phyloP scores from a whole-genome alignment of 2,797 vertebrate genomes.

The Lateolabrax maculatus region DNA sequence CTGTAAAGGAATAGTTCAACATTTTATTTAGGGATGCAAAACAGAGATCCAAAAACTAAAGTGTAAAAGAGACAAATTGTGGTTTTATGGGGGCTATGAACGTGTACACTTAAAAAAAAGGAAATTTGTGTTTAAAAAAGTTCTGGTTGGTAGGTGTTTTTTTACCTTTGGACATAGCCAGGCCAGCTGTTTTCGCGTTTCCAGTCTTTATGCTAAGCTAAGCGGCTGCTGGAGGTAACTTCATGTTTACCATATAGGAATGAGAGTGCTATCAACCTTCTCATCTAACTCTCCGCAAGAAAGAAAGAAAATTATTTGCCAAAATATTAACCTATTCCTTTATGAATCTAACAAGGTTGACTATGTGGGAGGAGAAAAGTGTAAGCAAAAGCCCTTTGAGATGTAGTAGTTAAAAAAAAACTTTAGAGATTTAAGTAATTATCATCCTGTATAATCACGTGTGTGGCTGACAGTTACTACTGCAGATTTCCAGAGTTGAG shows the following conservation, averaged over 20 bases:
- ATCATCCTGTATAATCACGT: conserved; percentile 7
- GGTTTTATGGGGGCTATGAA: neutral
- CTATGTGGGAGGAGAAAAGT: neutral
- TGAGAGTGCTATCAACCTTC: neutral
- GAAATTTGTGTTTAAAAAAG: neutral
- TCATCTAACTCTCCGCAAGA: neutral
- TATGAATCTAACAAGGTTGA: neutral
- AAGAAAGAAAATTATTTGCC: neutral
- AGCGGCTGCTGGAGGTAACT: neutral
- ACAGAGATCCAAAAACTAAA: neutral
- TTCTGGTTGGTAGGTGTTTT: neutral
- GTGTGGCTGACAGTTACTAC: conserved; percentile 42
- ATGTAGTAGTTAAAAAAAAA: conserved; percentile 22
- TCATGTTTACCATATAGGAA: neutral
- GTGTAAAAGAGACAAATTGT: neutral
- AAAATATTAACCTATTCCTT: conserved; percentile 15
- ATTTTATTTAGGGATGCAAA: neutral
- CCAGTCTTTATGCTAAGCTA: neutral
- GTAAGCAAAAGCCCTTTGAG: conserved; percentile 2
- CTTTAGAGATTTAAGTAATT: conserved; percentile 16
- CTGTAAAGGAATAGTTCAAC: conserved; percentile 2
- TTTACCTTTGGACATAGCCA: neutral
- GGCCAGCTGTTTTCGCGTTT: neutral
- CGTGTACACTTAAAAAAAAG: neutral
- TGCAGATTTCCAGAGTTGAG: conserved; percentile 35